Base-by-base conservation (phyloP, 2,797 vertebrate genomes). In the Pseudochaenichthys georgianus region DNA sequence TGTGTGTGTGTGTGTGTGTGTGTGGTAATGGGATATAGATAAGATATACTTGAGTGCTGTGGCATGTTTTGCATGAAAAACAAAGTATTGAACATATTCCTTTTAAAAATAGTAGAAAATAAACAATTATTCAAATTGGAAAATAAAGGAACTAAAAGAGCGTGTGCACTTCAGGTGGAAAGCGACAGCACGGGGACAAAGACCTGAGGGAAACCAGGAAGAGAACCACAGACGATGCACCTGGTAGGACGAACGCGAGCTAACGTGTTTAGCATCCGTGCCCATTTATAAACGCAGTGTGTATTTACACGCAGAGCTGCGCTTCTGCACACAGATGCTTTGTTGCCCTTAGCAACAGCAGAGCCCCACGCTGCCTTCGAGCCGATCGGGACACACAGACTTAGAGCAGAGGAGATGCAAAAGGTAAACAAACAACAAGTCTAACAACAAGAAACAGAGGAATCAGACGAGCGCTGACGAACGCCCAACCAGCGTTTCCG, bases 151-250 rank as follows among this genome's bases (percentile, higher is more conserved):
- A 3, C 28, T 1, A 28, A 28, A 1, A 28, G 28, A 28, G 28
- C 4, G 4, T 5, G 28, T 4, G 28, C 4, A 28, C 76, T 19
- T 4, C 60, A 16, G 80, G 88, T 87, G 79, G 58, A 83, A 82
- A 81, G 54, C 59, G 59, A 86, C 86, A 84, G 61, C 47, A 12
- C 47, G 52, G 3, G 28, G 28, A 28, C 28, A 1, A 5, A 1
- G 17, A 17, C 10, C 8, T 13, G 23, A 67, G 13, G 16, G 0
- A 5, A 11, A 17, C 45, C 13, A 13, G 15, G 51, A 5, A 10
- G 13, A 23, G 19, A 64, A 48, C 45, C 23, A 58, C 63, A 59
- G 15, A 66, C 4, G 43, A 64, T 31, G 13, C 8, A 16, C 17
- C 5, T 47, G 19, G 34, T 47, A 57, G 59, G 31, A 58, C 28